phyloP scores from a whole-genome alignment of 2,113 vertebrate genomes.

The Ascaphus truei region DNA sequence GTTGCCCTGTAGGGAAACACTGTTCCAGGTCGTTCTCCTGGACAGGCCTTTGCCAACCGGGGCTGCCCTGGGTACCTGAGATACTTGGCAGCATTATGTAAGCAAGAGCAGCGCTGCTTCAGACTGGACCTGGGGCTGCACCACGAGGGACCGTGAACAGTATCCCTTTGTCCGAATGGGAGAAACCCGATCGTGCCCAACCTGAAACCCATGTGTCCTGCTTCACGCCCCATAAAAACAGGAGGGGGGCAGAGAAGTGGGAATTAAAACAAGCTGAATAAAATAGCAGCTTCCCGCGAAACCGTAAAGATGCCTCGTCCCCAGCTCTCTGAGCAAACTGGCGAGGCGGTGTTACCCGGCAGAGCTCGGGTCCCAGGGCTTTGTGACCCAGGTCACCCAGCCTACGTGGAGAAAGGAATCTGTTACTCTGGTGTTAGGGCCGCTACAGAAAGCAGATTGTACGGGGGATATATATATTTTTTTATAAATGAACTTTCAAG shows the following conservation, averaged over 20 bases:
- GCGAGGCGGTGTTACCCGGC: not conserved
- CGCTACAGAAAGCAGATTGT: no score
- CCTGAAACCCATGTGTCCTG: not conserved
- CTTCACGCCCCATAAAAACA: slow-evolving; percentile 15
- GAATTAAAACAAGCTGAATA: not conserved
- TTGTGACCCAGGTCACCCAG: not conserved
- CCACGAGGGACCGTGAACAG: no score
- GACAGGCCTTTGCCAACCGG: no score
- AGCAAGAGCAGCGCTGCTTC: no score
- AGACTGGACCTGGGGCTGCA: no score
- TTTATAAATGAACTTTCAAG: no score
- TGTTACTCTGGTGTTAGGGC: not conserved
- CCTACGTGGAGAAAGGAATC: no score
- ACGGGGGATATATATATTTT: no score
- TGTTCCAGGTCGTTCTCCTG: no score
- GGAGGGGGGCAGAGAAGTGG: not conserved
- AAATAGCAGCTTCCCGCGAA: not conserved
- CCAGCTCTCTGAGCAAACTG: not conserved
- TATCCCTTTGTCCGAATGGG: slow-evolving; percentile 1
- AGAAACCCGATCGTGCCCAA: slow-evolving; percentile 1
- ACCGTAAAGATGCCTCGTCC: not conserved
- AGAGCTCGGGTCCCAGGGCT: not conserved
- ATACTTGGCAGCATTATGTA: no score
- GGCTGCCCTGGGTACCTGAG: no score
- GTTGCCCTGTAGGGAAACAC: no score